phyloP scores from a whole-genome alignment of 2,113 vertebrate genomes.

The Andinoacara biseriatus region DNA sequence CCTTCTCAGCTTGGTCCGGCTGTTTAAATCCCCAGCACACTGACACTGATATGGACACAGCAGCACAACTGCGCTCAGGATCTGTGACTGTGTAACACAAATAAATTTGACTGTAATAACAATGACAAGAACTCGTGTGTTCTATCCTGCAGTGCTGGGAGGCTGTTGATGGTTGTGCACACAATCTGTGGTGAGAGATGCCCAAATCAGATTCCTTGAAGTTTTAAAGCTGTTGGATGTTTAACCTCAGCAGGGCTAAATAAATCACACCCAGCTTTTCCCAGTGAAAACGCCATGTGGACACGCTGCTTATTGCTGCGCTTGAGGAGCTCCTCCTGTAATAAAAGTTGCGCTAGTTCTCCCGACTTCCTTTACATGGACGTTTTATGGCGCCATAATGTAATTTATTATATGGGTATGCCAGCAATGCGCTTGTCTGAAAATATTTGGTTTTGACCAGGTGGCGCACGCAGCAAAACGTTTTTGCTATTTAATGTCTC shows the following conservation, averaged over 20 bases:
- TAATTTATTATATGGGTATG: constrained; percentile 67
- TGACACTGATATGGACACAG: neutral
- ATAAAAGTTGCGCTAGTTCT: constrained; percentile 69
- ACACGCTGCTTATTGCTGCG: constrained; percentile 16
- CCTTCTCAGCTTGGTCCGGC: constrained; percentile 64
- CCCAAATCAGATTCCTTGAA: constrained; percentile 71
- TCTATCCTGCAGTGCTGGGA: neutral
- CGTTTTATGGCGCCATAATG: constrained; percentile 67
- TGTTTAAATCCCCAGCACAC: constrained; percentile 57
- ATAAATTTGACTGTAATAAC: constrained; percentile 14
- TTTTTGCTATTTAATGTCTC: constrained; percentile 43
- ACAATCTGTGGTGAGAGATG: constrained; percentile 60
- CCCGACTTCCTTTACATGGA: constrained; percentile 71
- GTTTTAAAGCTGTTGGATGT: constrained; percentile 38
- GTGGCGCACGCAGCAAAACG: constrained; percentile 59
- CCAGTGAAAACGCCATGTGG: constrained; percentile 48
- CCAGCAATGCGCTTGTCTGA: constrained; percentile 55
- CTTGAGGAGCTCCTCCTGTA: constrained; percentile 23
- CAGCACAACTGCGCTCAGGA: neutral
- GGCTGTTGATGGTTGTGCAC: neutral
- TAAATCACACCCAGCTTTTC: constrained; percentile 75
- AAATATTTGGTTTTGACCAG: constrained; percentile 76
- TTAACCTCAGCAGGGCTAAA: constrained; percentile 56
- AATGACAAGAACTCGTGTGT: neutral
- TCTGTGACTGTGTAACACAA: neutral